These are phyloP conservation scores for Corythornis cristatus DNA, from an alignment of 2,113 vertebrate species.

Conservation along the genomic window DNA sequence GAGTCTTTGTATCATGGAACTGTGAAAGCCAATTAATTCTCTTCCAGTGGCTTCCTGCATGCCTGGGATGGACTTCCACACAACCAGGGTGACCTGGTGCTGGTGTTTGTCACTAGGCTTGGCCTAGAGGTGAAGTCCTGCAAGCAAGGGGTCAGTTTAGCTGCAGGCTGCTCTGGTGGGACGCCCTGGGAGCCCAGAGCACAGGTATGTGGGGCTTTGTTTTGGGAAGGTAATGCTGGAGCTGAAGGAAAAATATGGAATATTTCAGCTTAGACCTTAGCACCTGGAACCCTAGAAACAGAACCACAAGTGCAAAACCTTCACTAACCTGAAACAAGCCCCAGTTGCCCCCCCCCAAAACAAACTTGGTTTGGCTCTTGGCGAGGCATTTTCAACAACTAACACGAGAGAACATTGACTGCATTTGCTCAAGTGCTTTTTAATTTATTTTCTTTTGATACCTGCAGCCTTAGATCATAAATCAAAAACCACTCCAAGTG, in stretches of 20 bases:
- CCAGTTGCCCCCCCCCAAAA: not conserved
- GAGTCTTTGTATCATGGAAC: slow-evolving; percentile 25
- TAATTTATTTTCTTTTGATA: not conserved
- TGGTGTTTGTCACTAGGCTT: not conserved
- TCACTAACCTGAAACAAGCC: not conserved
- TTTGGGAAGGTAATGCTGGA: not conserved
- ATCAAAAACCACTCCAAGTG: not conserved
- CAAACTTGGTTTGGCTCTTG: not conserved
- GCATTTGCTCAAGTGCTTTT: slow-evolving; percentile 53
- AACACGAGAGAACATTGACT: not conserved
- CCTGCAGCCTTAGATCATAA: slow-evolving; percentile 51
- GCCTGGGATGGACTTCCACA: not conserved
- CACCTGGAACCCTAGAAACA: not conserved
- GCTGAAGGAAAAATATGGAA: not conserved
- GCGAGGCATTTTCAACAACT: not conserved
- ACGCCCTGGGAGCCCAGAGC: not conserved
- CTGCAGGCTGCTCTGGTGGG: not conserved
- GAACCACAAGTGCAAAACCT: not conserved
- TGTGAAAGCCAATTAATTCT: not conserved
- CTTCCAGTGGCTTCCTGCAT: slow-evolving; percentile 41
- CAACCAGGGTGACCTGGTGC: not conserved
- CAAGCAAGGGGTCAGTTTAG: not conserved
- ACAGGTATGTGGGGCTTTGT: not conserved
- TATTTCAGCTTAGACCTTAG: not conserved
- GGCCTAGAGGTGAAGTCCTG: not conserved